Base-by-base conservation (phyloP, 2,797 vertebrate genomes). In the Mormyrus proboscirostris region DNA sequence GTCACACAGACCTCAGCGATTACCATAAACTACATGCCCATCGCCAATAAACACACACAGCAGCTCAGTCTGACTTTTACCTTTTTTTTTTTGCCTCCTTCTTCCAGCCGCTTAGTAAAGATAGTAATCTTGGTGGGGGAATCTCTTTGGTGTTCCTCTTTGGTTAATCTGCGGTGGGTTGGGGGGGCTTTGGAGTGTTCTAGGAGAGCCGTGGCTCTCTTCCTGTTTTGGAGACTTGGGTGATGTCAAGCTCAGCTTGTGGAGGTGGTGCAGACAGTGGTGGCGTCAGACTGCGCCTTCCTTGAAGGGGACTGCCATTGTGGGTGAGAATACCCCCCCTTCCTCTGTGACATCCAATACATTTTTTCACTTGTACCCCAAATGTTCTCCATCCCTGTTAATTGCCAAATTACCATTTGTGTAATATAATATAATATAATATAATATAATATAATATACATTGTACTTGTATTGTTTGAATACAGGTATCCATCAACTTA, bases 1-100 rank as follows among this genome's bases (percentile, higher is more conserved):
- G 89, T 92, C 91, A 90, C 91, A 89, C 90, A 93, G 94, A 95
- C 95, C 93, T 95, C 95, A 94, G 92, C 91, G 94, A 90, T 92
- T 57, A 92, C 95, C 94, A 94, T 95, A 95, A 93, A 94, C 86
- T 91, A 91, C 90, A 44, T 76, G 0, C 38, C 5, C 57, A 88
- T 89, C 94, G 95, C 95, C 95, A 96, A 95, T 93, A 93, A 88
- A 94, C 93, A 95, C 95, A 95, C 90, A 91, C 91, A 88, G 91
- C 91, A 89, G 91, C 82, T 93, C 91, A 89, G 93, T 93, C 93
- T 94, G 93, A 88, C 88, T 89, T 90, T 88, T 49, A 49, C 38
- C 90, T 50, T 89, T 86, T 88, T 33, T 33, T 90, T 88, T 92
- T 91, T 90, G 90, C 91, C 90, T 62, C 79, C 25, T 84, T 88